These are phyloP conservation scores for Yponomeuta malinellus DNA, from an alignment of 2,888 invertebrate species.

Conservation along the genomic window DNA sequence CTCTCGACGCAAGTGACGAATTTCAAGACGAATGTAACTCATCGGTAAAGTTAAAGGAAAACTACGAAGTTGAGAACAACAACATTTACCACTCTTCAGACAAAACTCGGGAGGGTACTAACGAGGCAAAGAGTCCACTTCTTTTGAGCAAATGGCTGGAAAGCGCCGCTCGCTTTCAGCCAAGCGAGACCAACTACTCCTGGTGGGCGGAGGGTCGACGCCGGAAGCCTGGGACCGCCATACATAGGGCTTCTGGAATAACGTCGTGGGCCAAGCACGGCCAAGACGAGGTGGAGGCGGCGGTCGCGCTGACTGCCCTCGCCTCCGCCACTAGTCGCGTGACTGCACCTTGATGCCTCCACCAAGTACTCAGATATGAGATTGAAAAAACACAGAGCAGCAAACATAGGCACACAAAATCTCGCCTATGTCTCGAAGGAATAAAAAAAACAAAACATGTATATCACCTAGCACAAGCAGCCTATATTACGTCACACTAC, in stretches of 20 bases:
- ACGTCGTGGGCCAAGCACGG: constrained; percentile 67
- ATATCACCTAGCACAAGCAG: too few species aligned
- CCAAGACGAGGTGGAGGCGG: constrained; percentile 84
- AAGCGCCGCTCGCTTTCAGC: constrained; percentile 83
- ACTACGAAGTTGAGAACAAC: constrained; percentile 51
- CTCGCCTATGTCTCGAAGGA: too few species aligned
- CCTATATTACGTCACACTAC: too few species aligned
- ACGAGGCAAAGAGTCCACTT: constrained; percentile 70
- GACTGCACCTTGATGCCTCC: constrained; percentile 36
- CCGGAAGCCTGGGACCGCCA: constrained; percentile 43
- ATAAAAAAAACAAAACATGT: too few species aligned
- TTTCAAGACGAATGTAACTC: constrained; percentile 45
- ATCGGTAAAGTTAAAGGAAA: constrained; percentile 46
- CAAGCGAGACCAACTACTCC: constrained; percentile 81
- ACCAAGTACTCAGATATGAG: neutral
- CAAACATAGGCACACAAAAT: too few species aligned
- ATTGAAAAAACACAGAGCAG: too few species aligned
- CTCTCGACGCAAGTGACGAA: constrained; percentile 35
- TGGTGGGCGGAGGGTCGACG: constrained; percentile 75
- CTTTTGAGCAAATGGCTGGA: constrained; percentile 85
- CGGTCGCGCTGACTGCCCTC: constrained; percentile 82
- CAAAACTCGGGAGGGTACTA: constrained; percentile 27
- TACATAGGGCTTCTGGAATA: constrained; percentile 38
- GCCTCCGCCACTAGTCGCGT: constrained; percentile 65
- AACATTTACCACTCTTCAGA: constrained; percentile 45